These are phyloP conservation scores for Hipposideros larvatus DNA, from an alignment of 2,797 vertebrate species.

Conservation along the genomic window DNA sequence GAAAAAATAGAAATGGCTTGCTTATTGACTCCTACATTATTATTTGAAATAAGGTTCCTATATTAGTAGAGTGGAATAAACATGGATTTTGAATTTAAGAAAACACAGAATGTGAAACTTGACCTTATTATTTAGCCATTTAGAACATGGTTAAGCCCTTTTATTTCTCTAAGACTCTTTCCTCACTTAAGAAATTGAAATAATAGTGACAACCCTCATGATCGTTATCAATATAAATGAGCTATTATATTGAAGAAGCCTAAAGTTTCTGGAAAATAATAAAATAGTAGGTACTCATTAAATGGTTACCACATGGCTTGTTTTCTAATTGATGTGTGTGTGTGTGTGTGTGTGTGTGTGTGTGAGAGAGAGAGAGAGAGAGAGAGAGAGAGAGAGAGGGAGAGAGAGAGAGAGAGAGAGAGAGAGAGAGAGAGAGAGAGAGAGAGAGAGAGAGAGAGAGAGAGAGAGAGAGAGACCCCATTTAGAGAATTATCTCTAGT, in stretches of 20 bases:
- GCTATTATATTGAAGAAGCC: not conserved
- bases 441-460: accelerated
- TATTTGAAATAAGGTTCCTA: not conserved
- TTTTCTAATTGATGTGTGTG: not conserved
- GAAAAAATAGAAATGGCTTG: not conserved
- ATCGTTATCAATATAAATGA: not conserved
- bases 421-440: not conserved
- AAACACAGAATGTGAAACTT: not conserved
- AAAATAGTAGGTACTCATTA: not conserved
- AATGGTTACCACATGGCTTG: not conserved
- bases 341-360: not conserved
- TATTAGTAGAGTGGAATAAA: not conserved
- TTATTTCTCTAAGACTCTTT: not conserved
- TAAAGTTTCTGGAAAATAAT: not conserved
- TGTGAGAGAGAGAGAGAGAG: too few species aligned
- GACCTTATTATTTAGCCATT: not conserved
- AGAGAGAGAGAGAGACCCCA: not conserved
- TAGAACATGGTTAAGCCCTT: not conserved
- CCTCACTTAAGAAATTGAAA: not conserved
- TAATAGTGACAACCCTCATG: not conserved
- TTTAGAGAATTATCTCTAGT: not conserved
- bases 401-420: too few species aligned
- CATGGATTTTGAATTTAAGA: not conserved
- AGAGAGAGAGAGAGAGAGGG: too few species aligned
- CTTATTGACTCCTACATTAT: not conserved